phyloP scores from a whole-genome alignment of 2,888 invertebrate genomes.

The Phytoseiulus persimilis region DNA sequence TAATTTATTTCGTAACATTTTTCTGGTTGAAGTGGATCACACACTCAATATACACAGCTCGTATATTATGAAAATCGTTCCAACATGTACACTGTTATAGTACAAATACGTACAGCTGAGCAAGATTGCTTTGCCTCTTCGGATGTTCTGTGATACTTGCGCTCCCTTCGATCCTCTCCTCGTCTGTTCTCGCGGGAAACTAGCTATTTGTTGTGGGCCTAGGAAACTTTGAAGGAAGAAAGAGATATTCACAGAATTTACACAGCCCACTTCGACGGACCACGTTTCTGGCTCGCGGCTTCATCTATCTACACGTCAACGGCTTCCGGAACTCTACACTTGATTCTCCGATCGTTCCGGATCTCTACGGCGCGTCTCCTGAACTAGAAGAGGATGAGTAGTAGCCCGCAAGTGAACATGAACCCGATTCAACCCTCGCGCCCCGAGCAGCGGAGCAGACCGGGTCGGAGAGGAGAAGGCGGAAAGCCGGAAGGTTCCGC shows the following conservation, averaged over 20 bases:
- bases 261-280: neutral
- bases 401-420: neutral
- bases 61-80: conserved; percentile 23
- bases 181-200: neutral
- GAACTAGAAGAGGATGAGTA: neutral
- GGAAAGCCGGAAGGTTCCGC: neutral
- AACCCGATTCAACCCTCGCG: neutral
- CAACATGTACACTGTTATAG: conserved; percentile 34
- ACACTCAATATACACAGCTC: neutral
- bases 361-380: neutral
- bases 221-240: neutral
- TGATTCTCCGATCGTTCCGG: neutral
- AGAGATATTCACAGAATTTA: neutral
- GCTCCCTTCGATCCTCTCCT: neutral
- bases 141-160: neutral
- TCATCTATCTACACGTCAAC: neutral
- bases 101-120: conserved; percentile 32
- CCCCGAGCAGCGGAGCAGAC: neutral
- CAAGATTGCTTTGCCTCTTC: neutral
- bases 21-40: neutral
- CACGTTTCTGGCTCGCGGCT: neutral
- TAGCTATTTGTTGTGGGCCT: neutral
- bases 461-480: neutral
- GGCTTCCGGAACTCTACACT: neutral
- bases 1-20: neutral